Evolutionary conservation across 2,888 invertebrate species (phyloP).

Genomic region (Diaperis boleti): DNA sequence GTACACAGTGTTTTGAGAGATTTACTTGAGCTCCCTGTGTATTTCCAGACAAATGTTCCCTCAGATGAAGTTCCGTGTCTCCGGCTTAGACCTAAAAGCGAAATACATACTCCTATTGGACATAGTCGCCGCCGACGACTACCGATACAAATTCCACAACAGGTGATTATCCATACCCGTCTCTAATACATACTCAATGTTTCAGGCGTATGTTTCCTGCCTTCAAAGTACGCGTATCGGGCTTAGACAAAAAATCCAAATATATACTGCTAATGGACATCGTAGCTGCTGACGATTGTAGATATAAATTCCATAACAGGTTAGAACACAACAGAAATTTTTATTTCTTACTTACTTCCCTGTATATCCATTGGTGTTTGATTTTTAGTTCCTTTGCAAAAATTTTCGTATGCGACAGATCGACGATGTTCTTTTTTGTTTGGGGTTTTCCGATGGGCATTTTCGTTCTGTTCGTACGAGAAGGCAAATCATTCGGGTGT

Average conservation of each 20-base stretch:
- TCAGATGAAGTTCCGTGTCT: conserved; percentile 98
- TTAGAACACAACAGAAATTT: conserved; percentile 65
- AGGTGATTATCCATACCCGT: conserved; percentile 73
- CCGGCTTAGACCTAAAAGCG: conserved; percentile 97
- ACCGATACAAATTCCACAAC: conserved; percentile 98
- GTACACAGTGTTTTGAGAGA: too few relatives aligned
- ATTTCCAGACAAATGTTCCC: conserved; percentile 98
- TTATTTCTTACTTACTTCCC: conserved; percentile 34
- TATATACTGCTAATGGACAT: conserved; percentile 98
- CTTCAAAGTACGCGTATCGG: conserved; percentile 96
- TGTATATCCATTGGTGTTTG: conserved; percentile 44
- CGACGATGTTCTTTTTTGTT: conserved; percentile 26
- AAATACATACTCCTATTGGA: conserved; percentile 99
- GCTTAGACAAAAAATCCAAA: conserved; percentile 97
- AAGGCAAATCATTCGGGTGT: conserved; percentile 52
- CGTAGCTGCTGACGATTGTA: conserved; percentile 95
- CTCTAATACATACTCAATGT: conserved; percentile 61
- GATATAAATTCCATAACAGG: conserved; percentile 96
- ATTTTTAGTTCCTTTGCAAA: conserved; percentile 42
- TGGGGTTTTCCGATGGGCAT: conserved; percentile 8
- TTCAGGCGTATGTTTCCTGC: conserved; percentile 98
- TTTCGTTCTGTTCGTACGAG: conserved; percentile 46
- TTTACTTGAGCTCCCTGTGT: conserved; percentile 17
- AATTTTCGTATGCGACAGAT: conserved; percentile 53
- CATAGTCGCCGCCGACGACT: conserved; percentile 99